Conservation (phyloP, 2,113 vertebrate genomes). For the Sapayoa aenigma region DNA sequence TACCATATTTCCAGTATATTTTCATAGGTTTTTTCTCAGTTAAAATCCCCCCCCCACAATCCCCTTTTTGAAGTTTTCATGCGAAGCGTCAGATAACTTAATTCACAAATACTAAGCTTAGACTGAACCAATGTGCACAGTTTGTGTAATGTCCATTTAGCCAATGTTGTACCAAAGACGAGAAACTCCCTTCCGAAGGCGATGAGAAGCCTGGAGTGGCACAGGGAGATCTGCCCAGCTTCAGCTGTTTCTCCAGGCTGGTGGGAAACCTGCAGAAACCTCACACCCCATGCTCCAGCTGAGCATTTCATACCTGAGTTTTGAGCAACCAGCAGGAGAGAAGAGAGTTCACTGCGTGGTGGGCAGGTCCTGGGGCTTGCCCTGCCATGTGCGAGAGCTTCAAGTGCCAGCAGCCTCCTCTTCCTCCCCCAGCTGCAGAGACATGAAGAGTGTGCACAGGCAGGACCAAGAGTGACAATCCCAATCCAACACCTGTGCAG, state of each 20-base stretch:
- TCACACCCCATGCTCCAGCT: constrained; percentile 59
- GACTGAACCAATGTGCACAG: constrained; percentile 86
- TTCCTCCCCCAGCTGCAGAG: background rate
- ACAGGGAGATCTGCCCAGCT: background rate
- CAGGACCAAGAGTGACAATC: background rate
- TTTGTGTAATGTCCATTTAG: constrained; percentile 67
- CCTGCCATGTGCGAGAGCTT: background rate
- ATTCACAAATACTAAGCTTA: constrained; percentile 87
- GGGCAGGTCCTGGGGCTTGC: background rate
- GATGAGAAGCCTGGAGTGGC: background rate
- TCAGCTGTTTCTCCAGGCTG: background rate
- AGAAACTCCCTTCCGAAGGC: constrained; percentile 10
- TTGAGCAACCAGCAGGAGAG: constrained; percentile 68
- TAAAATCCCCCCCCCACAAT: constrained; percentile 75
- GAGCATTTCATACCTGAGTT: constrained; percentile 81
- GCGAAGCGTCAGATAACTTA: constrained; percentile 89
- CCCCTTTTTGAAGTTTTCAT: constrained; percentile 81
- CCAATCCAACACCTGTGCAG: background rate
- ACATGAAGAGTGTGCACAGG: background rate
- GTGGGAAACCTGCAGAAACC: constrained; percentile 25
- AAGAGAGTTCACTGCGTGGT: background rate
- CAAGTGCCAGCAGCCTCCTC: background rate
- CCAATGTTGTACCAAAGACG: constrained; percentile 39
- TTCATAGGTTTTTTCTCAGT: constrained; percentile 78
- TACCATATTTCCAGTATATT: constrained; percentile 93